These are phyloP conservation scores for Sebastes trivittatus DNA, from an alignment of 2,797 vertebrate genomes.

Conservation along the genomic window DNA sequence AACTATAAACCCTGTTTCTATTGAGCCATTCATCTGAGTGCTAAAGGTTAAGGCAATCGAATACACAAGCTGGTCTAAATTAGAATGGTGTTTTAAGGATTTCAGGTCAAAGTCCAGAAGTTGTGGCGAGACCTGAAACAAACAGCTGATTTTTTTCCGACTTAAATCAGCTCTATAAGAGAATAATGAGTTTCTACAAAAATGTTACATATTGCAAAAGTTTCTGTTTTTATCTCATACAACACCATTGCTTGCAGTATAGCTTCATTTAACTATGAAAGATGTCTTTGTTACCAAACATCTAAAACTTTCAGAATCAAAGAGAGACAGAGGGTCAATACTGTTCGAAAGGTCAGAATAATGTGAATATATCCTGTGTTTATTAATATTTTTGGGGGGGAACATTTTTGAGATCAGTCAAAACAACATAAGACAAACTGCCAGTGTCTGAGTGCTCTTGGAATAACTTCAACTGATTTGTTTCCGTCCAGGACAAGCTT, in stretches of 20 bases:
- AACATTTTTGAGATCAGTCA: not conserved
- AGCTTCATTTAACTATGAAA: not conserved
- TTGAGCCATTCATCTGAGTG: not conserved
- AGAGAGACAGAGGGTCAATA: not conserved
- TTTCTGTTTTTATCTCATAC: not conserved
- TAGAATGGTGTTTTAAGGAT: not conserved
- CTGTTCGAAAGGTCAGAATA: not conserved
- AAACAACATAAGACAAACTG: not conserved
- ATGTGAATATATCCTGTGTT: not conserved
- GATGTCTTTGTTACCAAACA: not conserved
- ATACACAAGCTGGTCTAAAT: not conserved
- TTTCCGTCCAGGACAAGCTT: not conserved
- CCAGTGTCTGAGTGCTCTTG: conserved; percentile 2
- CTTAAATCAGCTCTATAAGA: not conserved
- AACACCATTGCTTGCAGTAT: not conserved
- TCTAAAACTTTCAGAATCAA: not conserved
- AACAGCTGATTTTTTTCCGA: not conserved
- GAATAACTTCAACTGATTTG: conserved; percentile 27
- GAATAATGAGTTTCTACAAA: not conserved
- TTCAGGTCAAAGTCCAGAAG: not conserved
- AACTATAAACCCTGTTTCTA: not conserved
- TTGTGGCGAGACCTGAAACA: not conserved
- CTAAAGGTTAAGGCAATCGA: not conserved
- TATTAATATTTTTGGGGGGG: not conserved
- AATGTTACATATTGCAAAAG: not conserved